These are phyloP conservation scores for Enteromius paludinosus DNA, from an alignment of 2,797 vertebrate genomes.

Conservation along the genomic window DNA sequence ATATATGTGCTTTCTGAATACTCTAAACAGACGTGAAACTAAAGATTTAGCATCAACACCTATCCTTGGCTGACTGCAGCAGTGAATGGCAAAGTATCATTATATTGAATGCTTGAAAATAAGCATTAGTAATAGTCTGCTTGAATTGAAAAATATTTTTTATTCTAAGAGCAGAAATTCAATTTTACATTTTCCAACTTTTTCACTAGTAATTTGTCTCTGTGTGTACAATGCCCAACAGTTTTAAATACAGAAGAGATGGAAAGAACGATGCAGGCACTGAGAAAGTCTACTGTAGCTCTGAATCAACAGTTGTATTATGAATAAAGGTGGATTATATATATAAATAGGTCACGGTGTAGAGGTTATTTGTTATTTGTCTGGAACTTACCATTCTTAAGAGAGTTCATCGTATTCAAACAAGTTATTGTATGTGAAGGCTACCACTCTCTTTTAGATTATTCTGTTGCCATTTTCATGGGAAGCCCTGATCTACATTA, in stretches of 20 bases:
- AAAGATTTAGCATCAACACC: slow-evolving; percentile 1
- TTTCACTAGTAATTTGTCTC: not conserved
- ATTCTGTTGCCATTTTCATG: slow-evolving; percentile 44
- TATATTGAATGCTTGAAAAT: slow-evolving; percentile 17
- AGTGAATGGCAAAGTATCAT: not conserved
- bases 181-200: not conserved
- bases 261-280: not conserved
- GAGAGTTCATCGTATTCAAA: not conserved
- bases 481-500: slow-evolving; percentile 54
- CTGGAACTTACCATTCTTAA: slow-evolving; percentile 10
- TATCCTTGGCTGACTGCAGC: slow-evolving; percentile 9
- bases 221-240: not conserved
- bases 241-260: not conserved
- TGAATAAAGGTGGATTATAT: slow-evolving; percentile 22
- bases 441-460: slow-evolving; percentile 21
- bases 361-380: not conserved
- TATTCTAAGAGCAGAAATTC: not conserved
- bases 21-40: not conserved
- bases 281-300: slow-evolving; percentile 4
- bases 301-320: slow-evolving; percentile 36
- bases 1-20: not conserved
- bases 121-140: slow-evolving; percentile 9
- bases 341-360: slow-evolving; percentile 27
- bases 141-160: slow-evolving; percentile 23
- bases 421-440: slow-evolving; percentile 32